phyloP scores from a whole-genome alignment of 2,113 vertebrate species.

The Ageneiosus marmoratus region DNA sequence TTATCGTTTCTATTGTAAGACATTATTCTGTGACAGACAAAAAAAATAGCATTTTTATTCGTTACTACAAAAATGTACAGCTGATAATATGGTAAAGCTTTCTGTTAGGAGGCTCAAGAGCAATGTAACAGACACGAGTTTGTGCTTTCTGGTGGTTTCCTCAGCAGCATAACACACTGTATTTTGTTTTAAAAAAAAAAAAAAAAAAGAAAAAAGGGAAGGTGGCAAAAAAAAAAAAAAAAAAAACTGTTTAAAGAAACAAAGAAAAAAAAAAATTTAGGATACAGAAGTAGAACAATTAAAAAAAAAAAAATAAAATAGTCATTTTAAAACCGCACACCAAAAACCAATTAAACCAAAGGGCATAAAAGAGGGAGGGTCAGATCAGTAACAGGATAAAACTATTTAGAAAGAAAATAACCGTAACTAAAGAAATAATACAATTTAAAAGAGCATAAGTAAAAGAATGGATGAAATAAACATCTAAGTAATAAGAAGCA shows the following conservation, averaged over 20 bases:
- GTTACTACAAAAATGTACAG: neutral
- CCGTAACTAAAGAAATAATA: too few species aligned
- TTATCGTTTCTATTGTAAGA: neutral
- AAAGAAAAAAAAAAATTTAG: too few species aligned
- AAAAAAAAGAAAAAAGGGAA: neutral
- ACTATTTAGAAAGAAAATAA: too few species aligned
- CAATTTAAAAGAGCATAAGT: too few species aligned
- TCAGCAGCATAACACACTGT: neutral
- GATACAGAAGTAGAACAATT: too few species aligned
- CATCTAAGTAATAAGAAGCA: too few species aligned
- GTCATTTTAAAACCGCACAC: too few species aligned
- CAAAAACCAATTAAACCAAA: too few species aligned
- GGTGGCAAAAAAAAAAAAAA: neutral
- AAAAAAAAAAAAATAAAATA: too few species aligned
- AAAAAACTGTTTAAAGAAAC: neutral
- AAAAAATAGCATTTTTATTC: neutral
- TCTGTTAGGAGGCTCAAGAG: neutral
- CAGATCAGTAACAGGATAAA: too few species aligned
- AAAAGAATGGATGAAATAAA: too few species aligned
- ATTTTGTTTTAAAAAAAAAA: neutral
- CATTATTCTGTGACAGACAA: neutral
- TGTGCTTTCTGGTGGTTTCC: neutral
- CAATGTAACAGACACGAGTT: neutral
- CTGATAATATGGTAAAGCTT: neutral
- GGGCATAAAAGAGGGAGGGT: too few species aligned